Conservation (phyloP, 2,888 invertebrate species). For the Cheiracanthium punctorium region DNA sequence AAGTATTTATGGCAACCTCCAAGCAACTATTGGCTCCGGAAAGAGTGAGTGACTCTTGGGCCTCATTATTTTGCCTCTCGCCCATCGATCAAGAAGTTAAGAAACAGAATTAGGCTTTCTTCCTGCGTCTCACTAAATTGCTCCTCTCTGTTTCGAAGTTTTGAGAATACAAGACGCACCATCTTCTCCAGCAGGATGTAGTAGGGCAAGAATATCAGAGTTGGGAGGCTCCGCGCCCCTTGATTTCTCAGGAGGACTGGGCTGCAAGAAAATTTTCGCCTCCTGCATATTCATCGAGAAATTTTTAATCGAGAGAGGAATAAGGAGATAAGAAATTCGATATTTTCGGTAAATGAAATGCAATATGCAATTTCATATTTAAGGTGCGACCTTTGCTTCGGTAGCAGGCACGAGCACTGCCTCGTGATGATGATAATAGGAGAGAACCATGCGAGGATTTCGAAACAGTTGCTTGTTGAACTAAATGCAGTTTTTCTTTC, state of each 20-base stretch:
- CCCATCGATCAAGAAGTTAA: conserved; percentile 64
- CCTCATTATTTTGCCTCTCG: conserved; percentile 58
- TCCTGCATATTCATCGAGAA: neutral
- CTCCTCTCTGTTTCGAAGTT: neutral
- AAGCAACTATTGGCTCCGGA: neutral
- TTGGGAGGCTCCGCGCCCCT: neutral
- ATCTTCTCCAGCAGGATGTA: neutral
- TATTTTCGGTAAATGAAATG: neutral
- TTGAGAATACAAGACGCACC: neutral
- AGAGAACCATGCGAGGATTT: too few relatives aligned
- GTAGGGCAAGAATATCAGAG: neutral
- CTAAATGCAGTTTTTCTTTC: too few relatives aligned
- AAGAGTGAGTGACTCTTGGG: conserved; percentile 9
- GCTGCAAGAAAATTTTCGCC: neutral
- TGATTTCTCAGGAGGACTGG: neutral
- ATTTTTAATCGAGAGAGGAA: neutral
- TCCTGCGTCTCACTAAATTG: conserved; percentile 22
- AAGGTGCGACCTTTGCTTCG: neutral
- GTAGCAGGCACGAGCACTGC: neutral
- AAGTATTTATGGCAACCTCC: neutral
- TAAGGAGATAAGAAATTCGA: neutral
- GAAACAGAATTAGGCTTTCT: conserved; percentile 44
- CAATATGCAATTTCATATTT: neutral
- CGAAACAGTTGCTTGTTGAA: too few relatives aligned
- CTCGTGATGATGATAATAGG: too few relatives aligned